Percentiles rank a stretch among this genome's conserved stretches.
Evolutionary conservation across 1,140 invertebrate species (phyloP).

Genomic region (Megalonaias nervosa): DNA sequence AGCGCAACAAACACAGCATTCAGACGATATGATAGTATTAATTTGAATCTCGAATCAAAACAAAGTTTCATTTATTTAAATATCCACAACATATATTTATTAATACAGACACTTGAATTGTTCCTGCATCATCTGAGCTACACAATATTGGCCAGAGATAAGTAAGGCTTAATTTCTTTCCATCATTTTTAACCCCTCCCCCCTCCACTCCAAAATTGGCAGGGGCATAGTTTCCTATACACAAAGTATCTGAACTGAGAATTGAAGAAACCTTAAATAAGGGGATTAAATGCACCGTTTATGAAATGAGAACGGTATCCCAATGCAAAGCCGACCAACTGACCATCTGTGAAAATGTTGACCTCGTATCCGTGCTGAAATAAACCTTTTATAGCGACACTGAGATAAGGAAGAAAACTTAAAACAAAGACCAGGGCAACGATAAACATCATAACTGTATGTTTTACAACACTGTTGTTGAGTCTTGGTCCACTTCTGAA

Average conservation of each 20-base stretch:
- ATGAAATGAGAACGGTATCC: slow-evolving; percentile 42
- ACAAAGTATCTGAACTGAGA: slow-evolving; percentile 37
- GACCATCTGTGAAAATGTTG: slow-evolving; percentile 12
- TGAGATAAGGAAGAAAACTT: slow-evolving; percentile 29
- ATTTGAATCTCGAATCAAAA: too few species aligned
- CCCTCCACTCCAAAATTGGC: neutral
- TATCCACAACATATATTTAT: too few species aligned
- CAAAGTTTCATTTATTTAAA: too few species aligned
- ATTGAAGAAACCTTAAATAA: slow-evolving; percentile 50
- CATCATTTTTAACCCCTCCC: too few species aligned
- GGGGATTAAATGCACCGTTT: slow-evolving; percentile 41
- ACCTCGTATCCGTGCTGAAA: slow-evolving; percentile 10
- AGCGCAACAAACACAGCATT: too few species aligned
- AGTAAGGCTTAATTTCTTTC: too few species aligned
- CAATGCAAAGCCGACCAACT: slow-evolving; percentile 44
- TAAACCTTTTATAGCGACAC: slow-evolving; percentile 1
- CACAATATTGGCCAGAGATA: too few species aligned
- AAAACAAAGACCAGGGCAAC: slow-evolving; percentile 27
- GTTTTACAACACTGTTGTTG: slow-evolving; percentile 27
- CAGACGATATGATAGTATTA: too few species aligned
- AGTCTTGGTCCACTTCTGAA: slow-evolving; percentile 2
- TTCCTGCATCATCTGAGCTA: too few species aligned
- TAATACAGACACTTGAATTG: too few species aligned
- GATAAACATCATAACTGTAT: slow-evolving; percentile 25
- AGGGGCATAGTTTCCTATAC: slow-evolving; percentile 7